Evolutionary conservation across 2,888 invertebrate genomes (phyloP).

Genomic region (Sphinx pinastri): DNA sequence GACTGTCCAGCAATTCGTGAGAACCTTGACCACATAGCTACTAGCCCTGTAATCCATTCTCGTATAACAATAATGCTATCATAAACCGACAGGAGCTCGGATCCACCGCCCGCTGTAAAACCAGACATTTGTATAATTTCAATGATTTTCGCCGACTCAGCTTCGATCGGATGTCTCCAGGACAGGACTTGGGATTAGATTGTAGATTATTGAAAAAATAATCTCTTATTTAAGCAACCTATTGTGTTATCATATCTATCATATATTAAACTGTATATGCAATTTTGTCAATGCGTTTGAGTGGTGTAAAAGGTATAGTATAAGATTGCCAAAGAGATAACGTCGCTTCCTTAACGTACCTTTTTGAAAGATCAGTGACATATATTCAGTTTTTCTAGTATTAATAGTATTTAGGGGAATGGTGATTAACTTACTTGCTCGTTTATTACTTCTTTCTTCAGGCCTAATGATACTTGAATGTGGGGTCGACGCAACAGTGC

Average conservation of each 20-base stretch:
- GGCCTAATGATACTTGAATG: no score
- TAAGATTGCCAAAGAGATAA: no score
- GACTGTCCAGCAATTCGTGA: not conserved
- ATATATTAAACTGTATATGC: no score
- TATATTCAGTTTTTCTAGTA: no score
- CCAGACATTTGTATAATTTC: slow-evolving; percentile 49
- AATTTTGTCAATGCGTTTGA: no score
- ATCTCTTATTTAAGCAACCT: not conserved
- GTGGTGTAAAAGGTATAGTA: no score
- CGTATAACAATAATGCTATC: slow-evolving; percentile 34
- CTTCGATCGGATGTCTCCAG: not conserved
- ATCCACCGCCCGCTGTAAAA: slow-evolving; percentile 44
- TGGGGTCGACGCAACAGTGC: no score
- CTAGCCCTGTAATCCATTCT: not conserved
- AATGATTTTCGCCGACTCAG: slow-evolving; percentile 36
- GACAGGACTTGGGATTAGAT: not conserved
- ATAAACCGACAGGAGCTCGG: slow-evolving; percentile 34
- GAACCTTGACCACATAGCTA: not conserved
- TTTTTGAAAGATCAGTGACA: no score
- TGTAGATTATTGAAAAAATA: not conserved
- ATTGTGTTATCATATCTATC: not conserved
- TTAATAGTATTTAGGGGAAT: no score
- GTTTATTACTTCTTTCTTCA: no score
- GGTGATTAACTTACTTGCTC: no score
- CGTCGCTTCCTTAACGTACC: no score